These are phyloP conservation scores for Callitettix versicolor DNA, from an alignment of 1,140 invertebrate species.

Conservation along the genomic window DNA sequence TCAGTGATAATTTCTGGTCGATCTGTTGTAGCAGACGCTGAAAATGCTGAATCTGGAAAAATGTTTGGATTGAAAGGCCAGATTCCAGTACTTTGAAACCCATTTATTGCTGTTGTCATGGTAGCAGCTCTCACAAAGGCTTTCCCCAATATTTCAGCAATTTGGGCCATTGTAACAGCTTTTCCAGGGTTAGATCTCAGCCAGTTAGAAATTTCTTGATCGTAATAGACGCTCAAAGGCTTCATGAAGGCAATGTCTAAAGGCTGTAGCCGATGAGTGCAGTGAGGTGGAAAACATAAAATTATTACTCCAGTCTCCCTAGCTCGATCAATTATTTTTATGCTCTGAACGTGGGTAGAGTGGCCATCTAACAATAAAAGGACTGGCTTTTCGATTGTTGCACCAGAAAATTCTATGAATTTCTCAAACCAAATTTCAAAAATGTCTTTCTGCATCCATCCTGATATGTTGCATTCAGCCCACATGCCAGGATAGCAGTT, in stretches of 20 bases:
- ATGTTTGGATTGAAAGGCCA: conserved; percentile 25
- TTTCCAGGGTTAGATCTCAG: conserved; percentile 27
- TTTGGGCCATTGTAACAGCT: conserved; percentile 26
- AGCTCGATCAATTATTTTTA: conserved; percentile 27
- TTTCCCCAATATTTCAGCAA: conserved; percentile 25
- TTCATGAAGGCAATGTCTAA: conserved; percentile 29
- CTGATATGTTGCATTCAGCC: conserved; percentile 19
- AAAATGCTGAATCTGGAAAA: conserved; percentile 20
- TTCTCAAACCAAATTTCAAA: conserved; percentile 28
- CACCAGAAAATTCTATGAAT: conserved; percentile 23
- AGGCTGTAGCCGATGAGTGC: conserved; percentile 25
- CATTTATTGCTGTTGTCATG: conserved; percentile 27
- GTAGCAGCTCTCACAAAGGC: conserved; percentile 27
- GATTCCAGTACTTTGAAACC: conserved; percentile 28
- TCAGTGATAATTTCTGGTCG: not conserved
- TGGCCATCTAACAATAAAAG: conserved; percentile 33
- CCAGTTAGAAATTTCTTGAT: conserved; percentile 32
- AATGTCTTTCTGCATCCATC: conserved; percentile 27
- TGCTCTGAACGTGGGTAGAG: conserved; percentile 26
- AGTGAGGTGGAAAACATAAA: conserved; percentile 28
- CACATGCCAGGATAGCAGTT: conserved; percentile 21
- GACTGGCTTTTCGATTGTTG: conserved; percentile 27
- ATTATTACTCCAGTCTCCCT: conserved; percentile 24
- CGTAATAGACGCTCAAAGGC: conserved; percentile 17
- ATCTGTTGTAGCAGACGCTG: not conserved